Base-by-base conservation (phyloP, 1,140 invertebrate species). In the Zaprionus inermis region DNA sequence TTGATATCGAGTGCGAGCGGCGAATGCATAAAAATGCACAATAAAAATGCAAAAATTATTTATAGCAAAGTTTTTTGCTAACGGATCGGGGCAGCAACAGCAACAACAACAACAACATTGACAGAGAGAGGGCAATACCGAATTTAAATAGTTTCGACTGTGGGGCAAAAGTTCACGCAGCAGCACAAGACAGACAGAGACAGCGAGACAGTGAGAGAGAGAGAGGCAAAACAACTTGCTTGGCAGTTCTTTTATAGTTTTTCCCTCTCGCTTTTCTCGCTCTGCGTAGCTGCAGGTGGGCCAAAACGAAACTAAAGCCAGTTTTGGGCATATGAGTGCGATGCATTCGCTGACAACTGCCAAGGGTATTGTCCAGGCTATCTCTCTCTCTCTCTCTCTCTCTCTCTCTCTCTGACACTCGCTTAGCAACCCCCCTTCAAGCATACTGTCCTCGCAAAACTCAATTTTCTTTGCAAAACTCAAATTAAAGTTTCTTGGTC, bases 11-110 rank as follows among this genome's bases (percentile, higher is more conserved):
- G 71, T 78, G 74, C 80, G 67, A 67, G 72, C 64, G 30, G 30
- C 7, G 30, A 83, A 88, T 88, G 84, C 80, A 88, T 78, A 88
- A 88, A 73, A 88, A 89, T 89, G 80, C 84, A 89, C 84, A 83
- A 88, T 83, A 89, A 89, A 89, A 83, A 89, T 88, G 84, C 83
- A 83, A 88, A 76, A 89, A 84, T 88, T 88, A 89, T 89, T 88
- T 88, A 88, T 88, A 80, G 80, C 64, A 89, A 88, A 89, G 73
- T 85, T 85, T 80, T 79, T 79, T 66, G 60, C 44, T n/a, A 44
- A 51, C 64, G 51, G 77, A 86, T 82, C 83, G 66, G 32, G 28
- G 49, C 22, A 64, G 22, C 49, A 70, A 24, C 76, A 74, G 16
- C 60, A 66, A 54, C 57, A 76, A 72, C 38, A 71, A 78, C 58